phyloP scores from a whole-genome alignment of 2,113 vertebrate species.

The Rhipidura dahli region DNA sequence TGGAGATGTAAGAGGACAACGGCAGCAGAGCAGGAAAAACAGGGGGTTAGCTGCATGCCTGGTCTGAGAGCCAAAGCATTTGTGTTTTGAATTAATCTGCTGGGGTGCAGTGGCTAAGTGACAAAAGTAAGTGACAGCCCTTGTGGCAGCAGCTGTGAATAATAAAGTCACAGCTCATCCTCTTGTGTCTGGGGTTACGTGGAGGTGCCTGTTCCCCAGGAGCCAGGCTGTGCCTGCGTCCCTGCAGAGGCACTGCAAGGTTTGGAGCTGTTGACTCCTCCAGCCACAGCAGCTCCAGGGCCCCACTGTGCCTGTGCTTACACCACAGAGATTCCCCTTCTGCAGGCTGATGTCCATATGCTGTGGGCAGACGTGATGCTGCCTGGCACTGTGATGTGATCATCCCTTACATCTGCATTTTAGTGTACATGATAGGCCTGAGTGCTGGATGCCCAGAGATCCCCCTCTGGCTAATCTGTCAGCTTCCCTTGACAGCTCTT shows the following conservation, averaged over 20 bases:
- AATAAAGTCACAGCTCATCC: background rate
- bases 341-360: background rate
- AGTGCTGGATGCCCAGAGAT: slow-evolving; percentile 9
- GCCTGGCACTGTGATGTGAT: slow-evolving; percentile 3
- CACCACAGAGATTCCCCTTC: background rate
- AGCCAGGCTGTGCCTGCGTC: background rate
- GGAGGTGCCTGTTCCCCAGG: background rate
- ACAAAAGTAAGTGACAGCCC: background rate
- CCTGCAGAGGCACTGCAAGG: rapidly evolving
- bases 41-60: background rate
- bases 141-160: background rate
- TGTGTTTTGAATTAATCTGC: background rate
- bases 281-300: background rate
- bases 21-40: background rate
- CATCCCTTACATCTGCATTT: slow-evolving; percentile 19
- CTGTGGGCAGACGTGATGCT: background rate
- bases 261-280: background rate
- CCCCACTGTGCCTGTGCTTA: background rate
- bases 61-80: background rate
- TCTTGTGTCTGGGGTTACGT: background rate
- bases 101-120: background rate
- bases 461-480: slow-evolving; percentile 43
- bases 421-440: background rate
- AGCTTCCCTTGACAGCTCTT: slow-evolving; percentile 27
- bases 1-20: background rate